These are phyloP conservation scores for Neosilurus mollespiculum DNA, from an alignment of 2,797 vertebrate species.

Conservation along the genomic window DNA sequence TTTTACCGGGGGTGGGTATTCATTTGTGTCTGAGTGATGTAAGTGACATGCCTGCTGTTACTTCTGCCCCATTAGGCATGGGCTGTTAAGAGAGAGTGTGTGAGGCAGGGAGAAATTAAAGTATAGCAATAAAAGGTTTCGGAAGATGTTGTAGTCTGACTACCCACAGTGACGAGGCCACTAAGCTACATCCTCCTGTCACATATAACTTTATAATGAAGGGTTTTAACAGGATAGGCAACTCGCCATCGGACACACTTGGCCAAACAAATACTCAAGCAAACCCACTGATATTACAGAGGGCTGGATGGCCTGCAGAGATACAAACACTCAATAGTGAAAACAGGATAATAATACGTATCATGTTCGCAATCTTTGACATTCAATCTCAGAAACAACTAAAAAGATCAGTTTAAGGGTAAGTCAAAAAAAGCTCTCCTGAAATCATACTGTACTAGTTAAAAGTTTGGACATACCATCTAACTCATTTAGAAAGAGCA, in stretches of 20 bases:
- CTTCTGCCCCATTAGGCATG: conserved; percentile 27
- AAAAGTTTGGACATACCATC: too few species aligned
- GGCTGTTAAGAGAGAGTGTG: background rate
- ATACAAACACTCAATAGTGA: conserved; percentile 16
- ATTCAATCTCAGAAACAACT: conserved; percentile 10
- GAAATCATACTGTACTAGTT: background rate
- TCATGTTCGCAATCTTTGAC: background rate
- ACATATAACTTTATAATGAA: conserved; percentile 29
- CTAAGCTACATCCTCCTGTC: background rate
- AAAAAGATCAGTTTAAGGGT: background rate
- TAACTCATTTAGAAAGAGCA: too few species aligned
- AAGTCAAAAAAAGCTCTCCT: background rate
- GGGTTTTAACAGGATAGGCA: conserved; percentile 3
- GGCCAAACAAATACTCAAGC: background rate
- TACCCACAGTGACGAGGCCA: conserved; percentile 7
- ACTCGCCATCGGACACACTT: background rate
- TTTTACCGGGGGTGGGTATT: background rate
- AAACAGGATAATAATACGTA: background rate
- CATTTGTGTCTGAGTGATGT: conserved; percentile 15
- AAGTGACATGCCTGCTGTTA: conserved; percentile 32
- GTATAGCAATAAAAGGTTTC: conserved; percentile 8
- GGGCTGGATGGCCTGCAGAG: conserved; percentile 7
- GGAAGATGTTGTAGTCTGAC: background rate
- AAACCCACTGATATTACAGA: conserved; percentile 9
- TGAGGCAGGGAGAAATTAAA: background rate